phyloP scores from a whole-genome alignment of 2,888 invertebrate genomes.

The Tenthredo distinguenda region DNA sequence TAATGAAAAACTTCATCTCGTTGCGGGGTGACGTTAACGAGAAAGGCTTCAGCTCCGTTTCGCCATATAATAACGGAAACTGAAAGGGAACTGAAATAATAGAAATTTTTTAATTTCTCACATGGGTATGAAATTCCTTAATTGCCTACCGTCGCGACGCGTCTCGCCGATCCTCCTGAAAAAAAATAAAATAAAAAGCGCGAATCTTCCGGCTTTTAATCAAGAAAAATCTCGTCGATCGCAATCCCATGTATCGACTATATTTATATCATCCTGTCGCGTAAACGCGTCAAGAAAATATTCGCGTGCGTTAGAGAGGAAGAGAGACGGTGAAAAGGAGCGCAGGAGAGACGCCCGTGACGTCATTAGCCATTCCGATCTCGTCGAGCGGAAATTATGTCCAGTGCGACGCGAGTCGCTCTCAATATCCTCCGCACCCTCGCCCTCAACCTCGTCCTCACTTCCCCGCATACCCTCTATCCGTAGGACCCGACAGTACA shows the following conservation, averaged over 20 bases:
- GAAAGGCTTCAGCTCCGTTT: slow-evolving; percentile 58
- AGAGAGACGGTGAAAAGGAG: background rate
- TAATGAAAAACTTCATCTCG: slow-evolving; percentile 77
- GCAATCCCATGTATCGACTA: background rate
- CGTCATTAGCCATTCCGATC: slow-evolving; percentile 79
- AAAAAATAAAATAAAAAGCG: background rate
- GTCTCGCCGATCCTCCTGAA: no score
- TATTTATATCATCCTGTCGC: background rate
- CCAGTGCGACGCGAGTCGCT: slow-evolving; percentile 77
- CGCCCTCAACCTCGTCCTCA: slow-evolving; percentile 55
- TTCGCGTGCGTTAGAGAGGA: background rate
- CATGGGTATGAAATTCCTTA: background rate
- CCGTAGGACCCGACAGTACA: slow-evolving; percentile 58
- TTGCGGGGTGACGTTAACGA: slow-evolving; percentile 73
- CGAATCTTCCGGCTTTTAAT: background rate
- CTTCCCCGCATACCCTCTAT: slow-evolving; percentile 53
- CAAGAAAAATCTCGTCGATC: background rate
- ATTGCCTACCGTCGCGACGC: background rate
- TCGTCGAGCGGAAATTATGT: slow-evolving; percentile 79
- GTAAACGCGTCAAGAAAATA: background rate
- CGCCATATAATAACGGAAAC: slow-evolving; percentile 27
- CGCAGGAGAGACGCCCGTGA: slow-evolving; percentile 72
- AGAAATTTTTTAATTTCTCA: slow-evolving; percentile 20
- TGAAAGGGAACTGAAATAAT: slow-evolving; percentile 30
- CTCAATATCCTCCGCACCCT: slow-evolving; percentile 74